Conservation (phyloP, 2,888 invertebrate genomes). For the Cantharis nigra region DNA sequence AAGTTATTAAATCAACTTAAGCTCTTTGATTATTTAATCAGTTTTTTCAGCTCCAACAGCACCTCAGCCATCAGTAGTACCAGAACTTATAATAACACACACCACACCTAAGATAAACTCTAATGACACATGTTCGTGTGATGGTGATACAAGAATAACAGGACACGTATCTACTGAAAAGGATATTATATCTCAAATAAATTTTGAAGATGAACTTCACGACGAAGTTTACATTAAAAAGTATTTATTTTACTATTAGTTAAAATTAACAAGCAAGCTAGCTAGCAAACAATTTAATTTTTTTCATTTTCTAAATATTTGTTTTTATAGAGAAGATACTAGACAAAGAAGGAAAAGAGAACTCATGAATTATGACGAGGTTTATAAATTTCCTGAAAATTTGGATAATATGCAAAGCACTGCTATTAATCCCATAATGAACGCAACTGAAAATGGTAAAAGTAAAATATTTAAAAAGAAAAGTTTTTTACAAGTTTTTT, state of each 20-base stretch:
- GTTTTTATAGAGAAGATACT: constrained; percentile 20
- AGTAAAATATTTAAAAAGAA: constrained; percentile 1
- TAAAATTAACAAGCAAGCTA: too few species aligned
- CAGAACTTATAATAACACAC: constrained; percentile 37
- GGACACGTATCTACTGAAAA: constrained; percentile 54
- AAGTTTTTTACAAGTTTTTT: not conserved
- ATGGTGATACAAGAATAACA: constrained; percentile 46
- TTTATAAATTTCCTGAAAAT: constrained; percentile 29
- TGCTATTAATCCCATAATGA: constrained; percentile 30
- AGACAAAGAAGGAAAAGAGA: constrained; percentile 32
- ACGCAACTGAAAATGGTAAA: constrained; percentile 41
- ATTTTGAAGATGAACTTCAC: constrained; percentile 81
- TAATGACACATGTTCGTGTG: constrained; percentile 59
- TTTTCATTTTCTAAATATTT: not conserved
- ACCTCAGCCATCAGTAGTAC: constrained; percentile 5
- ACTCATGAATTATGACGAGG: constrained; percentile 9
- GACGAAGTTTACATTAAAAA: constrained; percentile 71
- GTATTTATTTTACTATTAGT: constrained; percentile 12
- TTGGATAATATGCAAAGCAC: constrained; percentile 23
- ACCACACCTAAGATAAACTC: constrained; percentile 48
- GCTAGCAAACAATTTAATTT: not conserved
- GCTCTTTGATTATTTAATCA: not conserved
- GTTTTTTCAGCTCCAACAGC: constrained; percentile 17
- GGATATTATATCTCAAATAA: constrained; percentile 66
- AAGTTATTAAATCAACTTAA: constrained; percentile 47